phyloP scores from a whole-genome alignment of 2,113 vertebrate species.

The Paradoxurus hermaphroditus region DNA sequence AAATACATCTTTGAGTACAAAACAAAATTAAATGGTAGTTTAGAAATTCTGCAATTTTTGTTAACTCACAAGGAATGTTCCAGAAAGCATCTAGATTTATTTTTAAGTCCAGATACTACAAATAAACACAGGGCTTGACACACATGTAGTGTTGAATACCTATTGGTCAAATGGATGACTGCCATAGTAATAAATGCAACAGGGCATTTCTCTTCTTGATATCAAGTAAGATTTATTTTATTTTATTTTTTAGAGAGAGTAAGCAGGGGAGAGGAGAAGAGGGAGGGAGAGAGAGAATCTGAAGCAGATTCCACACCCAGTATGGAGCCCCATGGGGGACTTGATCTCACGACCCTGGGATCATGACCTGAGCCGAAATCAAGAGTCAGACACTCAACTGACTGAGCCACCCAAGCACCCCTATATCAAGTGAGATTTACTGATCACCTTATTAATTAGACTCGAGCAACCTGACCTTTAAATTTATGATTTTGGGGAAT shows the following conservation, averaged over 20 bases:
- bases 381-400: too few relatives aligned
- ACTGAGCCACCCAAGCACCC: too few relatives aligned
- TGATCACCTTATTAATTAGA: neutral
- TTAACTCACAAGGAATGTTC: conserved; percentile 29
- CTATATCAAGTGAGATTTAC: neutral
- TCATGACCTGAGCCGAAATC: too few relatives aligned
- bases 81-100: conserved; percentile 20
- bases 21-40: neutral
- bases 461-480: neutral
- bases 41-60: conserved; percentile 37
- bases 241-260: too few relatives aligned
- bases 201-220: neutral
- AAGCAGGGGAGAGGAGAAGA: too few relatives aligned
- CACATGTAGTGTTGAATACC: neutral
- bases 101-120: conserved; percentile 3
- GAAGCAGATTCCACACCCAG: too few relatives aligned
- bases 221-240: conserved; percentile 17
- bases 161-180: neutral
- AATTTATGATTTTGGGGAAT: neutral
- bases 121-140: neutral
- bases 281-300: too few relatives aligned
- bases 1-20: conserved; percentile 17
- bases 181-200: neutral
- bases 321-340: too few relatives aligned
- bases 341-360: too few relatives aligned